Evolutionary conservation across 2,797 vertebrate genomes (phyloP).

Genomic region (Parauchenoglanis punctatus): DNA sequence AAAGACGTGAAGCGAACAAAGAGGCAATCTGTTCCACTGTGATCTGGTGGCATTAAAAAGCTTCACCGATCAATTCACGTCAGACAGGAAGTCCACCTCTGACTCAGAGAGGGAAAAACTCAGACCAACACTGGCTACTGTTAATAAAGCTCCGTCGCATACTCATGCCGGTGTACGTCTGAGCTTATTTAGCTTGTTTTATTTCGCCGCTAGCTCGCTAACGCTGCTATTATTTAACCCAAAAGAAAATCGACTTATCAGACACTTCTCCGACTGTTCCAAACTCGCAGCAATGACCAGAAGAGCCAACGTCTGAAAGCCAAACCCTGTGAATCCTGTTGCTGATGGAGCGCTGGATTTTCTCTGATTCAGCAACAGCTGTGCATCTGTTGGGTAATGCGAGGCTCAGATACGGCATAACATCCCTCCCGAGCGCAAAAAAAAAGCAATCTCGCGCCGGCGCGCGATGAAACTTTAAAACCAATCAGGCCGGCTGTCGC

Average conservation of each 20-base stretch:
- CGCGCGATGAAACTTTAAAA: slow-evolving; percentile 31
- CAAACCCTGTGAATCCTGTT: not conserved
- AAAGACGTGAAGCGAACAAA: slow-evolving; percentile 33
- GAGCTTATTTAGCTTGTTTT: not conserved
- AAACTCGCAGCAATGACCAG: not conserved
- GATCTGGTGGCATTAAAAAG: slow-evolving; percentile 15
- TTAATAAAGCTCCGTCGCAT: not conserved
- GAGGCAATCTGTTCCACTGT: slow-evolving; percentile 1
- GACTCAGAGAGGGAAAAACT: not conserved
- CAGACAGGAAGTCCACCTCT: not conserved
- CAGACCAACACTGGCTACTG: not conserved
- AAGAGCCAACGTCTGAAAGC: not conserved
- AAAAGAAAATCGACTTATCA: no score
- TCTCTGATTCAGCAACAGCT: not conserved
- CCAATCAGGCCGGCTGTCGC: slow-evolving; percentile 33
- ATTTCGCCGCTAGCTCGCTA: not conserved
- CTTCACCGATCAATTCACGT: slow-evolving; percentile 11
- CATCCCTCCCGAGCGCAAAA: not conserved
- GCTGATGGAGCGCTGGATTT: not conserved
- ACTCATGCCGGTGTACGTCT: not conserved
- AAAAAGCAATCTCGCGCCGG: not conserved
- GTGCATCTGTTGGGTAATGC: not conserved
- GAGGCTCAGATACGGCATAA: not conserved
- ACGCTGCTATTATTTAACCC: not conserved
- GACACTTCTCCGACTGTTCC: no score